Base-by-base conservation (phyloP, 1,140 invertebrate genomes). In the Formica exsecta region DNA sequence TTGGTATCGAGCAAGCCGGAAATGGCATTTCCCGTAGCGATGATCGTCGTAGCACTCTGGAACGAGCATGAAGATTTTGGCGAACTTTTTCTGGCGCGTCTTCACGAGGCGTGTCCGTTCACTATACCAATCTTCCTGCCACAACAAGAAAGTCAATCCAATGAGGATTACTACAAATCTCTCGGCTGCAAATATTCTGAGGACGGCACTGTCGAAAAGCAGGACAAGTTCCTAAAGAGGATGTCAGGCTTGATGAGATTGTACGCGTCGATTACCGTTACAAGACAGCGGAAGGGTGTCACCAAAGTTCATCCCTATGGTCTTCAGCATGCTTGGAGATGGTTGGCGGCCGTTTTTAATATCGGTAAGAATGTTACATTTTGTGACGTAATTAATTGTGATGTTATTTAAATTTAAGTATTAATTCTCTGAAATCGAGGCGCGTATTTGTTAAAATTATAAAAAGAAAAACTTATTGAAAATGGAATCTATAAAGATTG, bases 191-290 rank as follows among this genome's bases (percentile, higher is more conserved):
- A 93, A 83, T 94, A 91, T 91, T 92, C 92, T 87, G 96, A 96
- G 70, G 96, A 97, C 80, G 97, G 96, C 16, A 96, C 95, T 81
- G 95, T 98, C 41, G 98, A 99, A 92, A 96, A 97, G 68, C 97
- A 98, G 89, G 97, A 98, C 71, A 97, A 97, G 90, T 98, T 97
- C 94, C 93, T 98, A 11, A 98, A 98, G 92, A 95, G 97, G 75
- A 98, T 98, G 96, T 97, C 97, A 8, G 98, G 98, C 41, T 95
- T 98, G 29, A 97, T 98, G 91, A 96, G 97, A 87, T 95, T 99
- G 0, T 98, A 97, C 93, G 97, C 97, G 84, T 97, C 98, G 1
- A 97, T 98, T 32, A 96, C 98, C 79, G 96, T 98, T 4, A 96
- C 97, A 0, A 95, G 95, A 61, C 96, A 96, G 48, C 96, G 96